Evolutionary conservation across 2,888 invertebrate species (phyloP).

Genomic region (Ceraclea dissimilis): DNA sequence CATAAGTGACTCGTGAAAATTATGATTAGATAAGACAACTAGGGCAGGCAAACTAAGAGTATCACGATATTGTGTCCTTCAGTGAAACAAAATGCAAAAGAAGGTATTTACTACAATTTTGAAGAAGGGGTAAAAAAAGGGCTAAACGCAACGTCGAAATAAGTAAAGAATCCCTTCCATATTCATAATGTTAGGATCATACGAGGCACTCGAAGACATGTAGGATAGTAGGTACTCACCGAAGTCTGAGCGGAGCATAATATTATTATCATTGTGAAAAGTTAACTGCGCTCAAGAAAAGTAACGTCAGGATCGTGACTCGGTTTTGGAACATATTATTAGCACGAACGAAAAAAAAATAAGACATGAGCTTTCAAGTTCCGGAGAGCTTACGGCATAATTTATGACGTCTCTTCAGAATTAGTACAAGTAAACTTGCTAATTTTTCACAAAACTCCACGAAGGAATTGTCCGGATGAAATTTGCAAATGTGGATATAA

Average conservation of each 20-base stretch:
- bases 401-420: conserved; percentile 17
- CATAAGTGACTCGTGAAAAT: no score
- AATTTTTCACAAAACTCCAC: not conserved
- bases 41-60: no score
- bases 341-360: conserved; percentile 14
- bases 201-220: no score
- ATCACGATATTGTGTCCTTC: no score
- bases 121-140: no score
- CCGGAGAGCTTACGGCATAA: conserved; percentile 15
- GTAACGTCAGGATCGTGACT: conserved; percentile 25
- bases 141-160: no score
- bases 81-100: no score
- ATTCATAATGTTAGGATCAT: no score
- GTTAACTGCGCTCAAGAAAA: conserved; percentile 20
- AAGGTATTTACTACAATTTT: no score
- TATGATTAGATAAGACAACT: no score
- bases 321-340: conserved; percentile 14
- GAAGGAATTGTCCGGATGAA: not conserved
- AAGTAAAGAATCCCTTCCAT: no score
- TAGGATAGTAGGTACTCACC: no score
- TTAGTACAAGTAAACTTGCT: conserved; percentile 12
- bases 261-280: not conserved
- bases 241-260: not conserved
- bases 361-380: conserved; percentile 1
- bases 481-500: not conserved